Evolutionary conservation across 2,888 invertebrate genomes (phyloP), one percentile per base, ranked within the genome.

Genomic region (Ophioninae sp.): DNA sequence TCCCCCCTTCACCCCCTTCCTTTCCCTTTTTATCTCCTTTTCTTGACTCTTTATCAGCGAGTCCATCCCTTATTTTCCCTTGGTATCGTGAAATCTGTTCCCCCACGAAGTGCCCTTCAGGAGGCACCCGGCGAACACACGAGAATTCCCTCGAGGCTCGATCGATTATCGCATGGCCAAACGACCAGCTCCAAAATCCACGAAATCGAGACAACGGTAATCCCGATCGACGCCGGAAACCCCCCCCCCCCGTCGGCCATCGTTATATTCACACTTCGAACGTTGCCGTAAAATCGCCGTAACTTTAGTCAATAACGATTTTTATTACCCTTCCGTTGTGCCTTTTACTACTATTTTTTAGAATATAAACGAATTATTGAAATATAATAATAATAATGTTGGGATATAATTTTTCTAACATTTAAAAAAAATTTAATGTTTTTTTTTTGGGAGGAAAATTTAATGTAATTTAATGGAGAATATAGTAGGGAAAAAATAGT

Each of bases 81-180:
- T 73, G 51, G 39, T 68, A 63, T 74, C 72, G 65, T 51, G 41
- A 51, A 41, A 22, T 63, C 68, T 63, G 61, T 22, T 44, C 30
- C 8, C 17, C 56, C 80, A 75, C 44, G 63, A 64, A 41, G 63
- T 44, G 51, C 61, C 68, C 58, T 61, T 63, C 71, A 65, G 22
- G 76, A 83, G 76, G 76, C 65, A 30, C 13, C 71, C 79, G 72
- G 83, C 78, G 83, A 79, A 83, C 81, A 81, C 79, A 81, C 81
- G 59, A 1, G 76, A 83, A 83, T 83, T 81, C 79, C 79, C 82
- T 68, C 51, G 41, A 68, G 78, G 69, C 78, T 74, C 37, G 64
- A 82, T 82, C 78, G 78, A 82, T 78, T 82, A 74, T 74, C 73
- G 58, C 64, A n/a, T 30, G 74, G 64, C 58, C 56, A 78, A 63